Percentiles rank a stretch among this genome's conserved stretches.
Evolutionary conservation across 1,140 invertebrate species (phyloP).

Genomic region (Gryllus bimaculatus): DNA sequence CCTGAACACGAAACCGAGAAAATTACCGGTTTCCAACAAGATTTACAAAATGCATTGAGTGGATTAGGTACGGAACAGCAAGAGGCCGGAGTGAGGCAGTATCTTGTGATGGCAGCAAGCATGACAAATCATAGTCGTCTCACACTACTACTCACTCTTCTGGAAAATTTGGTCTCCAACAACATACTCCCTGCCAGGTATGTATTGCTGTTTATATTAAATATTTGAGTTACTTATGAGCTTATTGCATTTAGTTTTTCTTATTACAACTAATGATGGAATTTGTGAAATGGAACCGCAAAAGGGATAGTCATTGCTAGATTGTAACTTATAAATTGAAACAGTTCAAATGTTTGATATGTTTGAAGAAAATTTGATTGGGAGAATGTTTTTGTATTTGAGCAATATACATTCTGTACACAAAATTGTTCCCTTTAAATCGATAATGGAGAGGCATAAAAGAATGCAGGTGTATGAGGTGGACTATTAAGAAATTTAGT

Average conservation of each 20-base stretch:
- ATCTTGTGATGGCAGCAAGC: conserved; percentile 54
- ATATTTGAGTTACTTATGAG: neutral
- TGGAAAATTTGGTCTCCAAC: conserved; percentile 61
- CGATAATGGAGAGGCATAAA: no score
- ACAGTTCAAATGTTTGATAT: no score
- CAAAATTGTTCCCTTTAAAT: no score
- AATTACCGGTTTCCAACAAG: conserved; percentile 51
- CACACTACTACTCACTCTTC: conserved; percentile 56
- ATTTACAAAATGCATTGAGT: conserved; percentile 39
- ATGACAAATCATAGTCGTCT: conserved; percentile 60
- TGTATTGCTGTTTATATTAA: neutral
- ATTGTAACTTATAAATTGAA: no score
- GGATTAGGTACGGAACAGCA: conserved; percentile 53
- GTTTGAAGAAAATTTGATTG: no score
- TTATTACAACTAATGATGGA: no score
- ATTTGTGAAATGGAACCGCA: no score
- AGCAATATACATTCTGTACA: no score
- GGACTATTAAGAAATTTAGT: no score
- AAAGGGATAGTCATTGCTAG: no score
- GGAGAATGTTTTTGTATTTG: no score
- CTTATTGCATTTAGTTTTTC: neutral
- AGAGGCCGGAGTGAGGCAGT: conserved; percentile 59
- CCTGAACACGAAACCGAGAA: conserved; percentile 55
- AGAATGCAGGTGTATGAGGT: no score
- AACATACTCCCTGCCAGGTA: conserved; percentile 54